Evolutionary conservation across 2,113 vertebrate species (phyloP).

Genomic region (Pachyramphus minor): DNA sequence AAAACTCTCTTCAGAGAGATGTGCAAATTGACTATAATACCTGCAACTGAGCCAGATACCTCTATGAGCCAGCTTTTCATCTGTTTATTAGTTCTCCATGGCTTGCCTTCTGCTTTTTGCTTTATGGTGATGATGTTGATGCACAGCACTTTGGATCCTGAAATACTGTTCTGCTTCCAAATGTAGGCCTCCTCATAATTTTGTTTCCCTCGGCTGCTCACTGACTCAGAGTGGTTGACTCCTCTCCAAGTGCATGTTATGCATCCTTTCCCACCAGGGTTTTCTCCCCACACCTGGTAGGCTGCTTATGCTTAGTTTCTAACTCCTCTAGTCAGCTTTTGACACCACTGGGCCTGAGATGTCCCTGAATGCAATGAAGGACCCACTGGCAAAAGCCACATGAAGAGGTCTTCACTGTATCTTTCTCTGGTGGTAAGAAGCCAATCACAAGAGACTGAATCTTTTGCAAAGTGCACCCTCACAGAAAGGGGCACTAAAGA

Average conservation of each 20-base stretch:
- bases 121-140: conserved; percentile 62
- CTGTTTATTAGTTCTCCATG: conserved; percentile 57
- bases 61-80: conserved; percentile 59
- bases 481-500: not conserved
- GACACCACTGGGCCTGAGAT: not conserved
- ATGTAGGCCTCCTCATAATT: not conserved
- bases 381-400: not conserved
- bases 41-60: conserved; percentile 62
- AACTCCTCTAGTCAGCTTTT: not conserved
- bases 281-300: not conserved
- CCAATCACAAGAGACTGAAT: not conserved
- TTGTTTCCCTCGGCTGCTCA: not conserved
- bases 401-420: not conserved
- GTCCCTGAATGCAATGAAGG: not conserved
- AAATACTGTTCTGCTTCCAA: conserved; percentile 19
- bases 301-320: not conserved
- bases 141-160: conserved; percentile 28
- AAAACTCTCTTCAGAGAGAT: conserved; percentile 58
- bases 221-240: not conserved
- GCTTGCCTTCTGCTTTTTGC: conserved; percentile 34
- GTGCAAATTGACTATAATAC: conserved; percentile 68
- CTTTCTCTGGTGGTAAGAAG: not conserved
- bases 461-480: not conserved
- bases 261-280: not conserved
- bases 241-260: not conserved